Evolutionary conservation across 1,140 invertebrate genomes (phyloP).

Genomic region (Drosophila orena): DNA sequence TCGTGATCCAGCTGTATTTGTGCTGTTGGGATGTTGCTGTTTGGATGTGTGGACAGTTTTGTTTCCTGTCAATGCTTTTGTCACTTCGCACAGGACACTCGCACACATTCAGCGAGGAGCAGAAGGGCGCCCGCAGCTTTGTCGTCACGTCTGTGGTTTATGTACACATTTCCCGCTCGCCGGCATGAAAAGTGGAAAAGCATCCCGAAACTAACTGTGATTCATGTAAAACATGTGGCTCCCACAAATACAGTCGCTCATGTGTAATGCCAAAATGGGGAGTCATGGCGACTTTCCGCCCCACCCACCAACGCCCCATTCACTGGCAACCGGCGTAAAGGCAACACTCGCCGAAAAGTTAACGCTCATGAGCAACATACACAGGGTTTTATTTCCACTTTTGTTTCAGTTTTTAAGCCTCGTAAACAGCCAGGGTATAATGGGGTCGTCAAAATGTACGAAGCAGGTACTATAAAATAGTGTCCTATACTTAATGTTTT

Average conservation of each 20-base stretch:
- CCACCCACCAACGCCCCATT: neutral
- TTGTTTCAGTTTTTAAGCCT: slow-evolving; percentile 14
- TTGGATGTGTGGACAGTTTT: slow-evolving; percentile 44
- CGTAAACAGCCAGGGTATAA: neutral
- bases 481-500: neutral
- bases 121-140: slow-evolving; percentile 41
- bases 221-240: slow-evolving; percentile 55
- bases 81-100: slow-evolving; percentile 39
- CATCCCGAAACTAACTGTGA: slow-evolving; percentile 49
- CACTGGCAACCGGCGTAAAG: slow-evolving; percentile 21
- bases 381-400: slow-evolving; percentile 32
- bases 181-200: slow-evolving; percentile 44
- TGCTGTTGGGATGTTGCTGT: slow-evolving; percentile 1
- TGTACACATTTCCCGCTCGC: slow-evolving; percentile 40
- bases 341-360: slow-evolving; percentile 45
- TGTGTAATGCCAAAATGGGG: slow-evolving; percentile 40
- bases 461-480: neutral
- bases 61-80: slow-evolving; percentile 64
- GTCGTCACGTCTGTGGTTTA: slow-evolving; percentile 57
- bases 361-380: slow-evolving; percentile 31
- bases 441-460: neutral
- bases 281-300: slow-evolving; percentile 21
- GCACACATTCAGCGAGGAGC: neutral
- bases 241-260: slow-evolving; percentile 42
- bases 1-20: slow-evolving; percentile 7